Base-by-base conservation (phyloP, 1,140 invertebrate genomes). In the Drosophila ironensis region DNA sequence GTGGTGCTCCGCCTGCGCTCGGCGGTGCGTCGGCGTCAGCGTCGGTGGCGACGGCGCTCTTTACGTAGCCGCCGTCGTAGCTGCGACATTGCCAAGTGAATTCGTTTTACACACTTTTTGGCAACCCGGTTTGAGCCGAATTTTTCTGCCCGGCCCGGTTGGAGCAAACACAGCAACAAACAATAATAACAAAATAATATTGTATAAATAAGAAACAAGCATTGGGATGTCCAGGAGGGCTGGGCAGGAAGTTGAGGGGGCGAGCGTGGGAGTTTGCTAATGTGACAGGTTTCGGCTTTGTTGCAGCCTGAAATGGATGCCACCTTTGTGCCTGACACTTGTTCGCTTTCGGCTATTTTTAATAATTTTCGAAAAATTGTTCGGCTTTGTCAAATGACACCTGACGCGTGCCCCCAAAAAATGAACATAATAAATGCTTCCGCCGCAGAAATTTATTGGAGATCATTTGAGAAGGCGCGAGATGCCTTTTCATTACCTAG, bases 351-450 rank as follows among this genome's bases (percentile, higher is more conserved):
- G 30, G 51, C 63, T 69, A 69, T 69, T 69, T 57, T 37, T 68
- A 30, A 44, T 30, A 33, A 54, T 54, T 41, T 27, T 38, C 6
- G 25, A 63, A 42, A 41, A 44, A 41, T 50, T 27, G 40, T 20
- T 33, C 12, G 9, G 37, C 5, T 35, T 37, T 45, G 5, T 56
- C 20, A 28, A 46, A 12, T 59, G 67, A 71, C 66, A 70, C n/a
- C 9, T 47, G 35, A 71, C 67, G 54, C 57, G 60, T 63, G 60
- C 5, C 19, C 20, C 27, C 28, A 48, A 37, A 47, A 25, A 17
- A 33, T 3, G n/a, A 11, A 30, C n/a, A 33, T 73, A 63, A 78
- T 78, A 56, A 78, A 78, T 78, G 69, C 52, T 78, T 78, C 74
- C 74, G 74, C 51, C 35, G 69, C 52, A 57, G 69, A 73, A 69